Evolutionary conservation across 2,888 invertebrate genomes (phyloP), one percentile per base, ranked within the genome.

Genomic region (Tridacna crocea): DNA sequence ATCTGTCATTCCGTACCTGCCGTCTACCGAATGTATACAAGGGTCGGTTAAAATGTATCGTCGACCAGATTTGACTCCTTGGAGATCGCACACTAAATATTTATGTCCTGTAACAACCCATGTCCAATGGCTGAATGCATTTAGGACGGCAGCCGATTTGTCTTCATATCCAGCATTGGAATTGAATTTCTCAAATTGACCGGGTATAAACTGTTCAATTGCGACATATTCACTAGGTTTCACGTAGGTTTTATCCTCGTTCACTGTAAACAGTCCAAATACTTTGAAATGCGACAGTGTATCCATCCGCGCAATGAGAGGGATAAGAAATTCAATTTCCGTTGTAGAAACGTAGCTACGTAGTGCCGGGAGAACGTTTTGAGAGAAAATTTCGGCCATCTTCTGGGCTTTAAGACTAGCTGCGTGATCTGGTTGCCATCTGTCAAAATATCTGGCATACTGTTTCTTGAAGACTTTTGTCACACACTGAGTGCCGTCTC

Each of bases 91-190:
- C 3, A 88, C 82, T 26, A 88, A 79, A 75, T 65, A 79, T 46
- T 79, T 80, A 55, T 86, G 86, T 13, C 86, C 86, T 6, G 80
- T 88, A 4, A 79, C 79, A 36, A 76, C 68, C 86, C 86, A 88
- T 6, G 88, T 88, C 84, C 84, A 88, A 58, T 88, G 88, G 47
- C 84, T 83, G 72, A 88, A 88, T 11, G 88, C 82, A 68, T 84
- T 84, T 26, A 85, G 51, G 2, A 86, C 79, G 10, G 80, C 79
- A 1, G 84, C 82, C 3, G 79, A 74, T 26, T 61, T 61, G 63
- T 87, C 87, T 27, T 87, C 87, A 48, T 77, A 83, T 19, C 85
- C 85, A 13, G 77, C 79, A 46, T 85, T 85, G 0, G 83, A 85
- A 68, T 87, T 88, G 51, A 84, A 85, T 26, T 87, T 88, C 47